Evolutionary conservation across 2,797 vertebrate species (phyloP), one percentile per base, ranked within the genome.

Genomic region (Ctenopoma kingsleyae): DNA sequence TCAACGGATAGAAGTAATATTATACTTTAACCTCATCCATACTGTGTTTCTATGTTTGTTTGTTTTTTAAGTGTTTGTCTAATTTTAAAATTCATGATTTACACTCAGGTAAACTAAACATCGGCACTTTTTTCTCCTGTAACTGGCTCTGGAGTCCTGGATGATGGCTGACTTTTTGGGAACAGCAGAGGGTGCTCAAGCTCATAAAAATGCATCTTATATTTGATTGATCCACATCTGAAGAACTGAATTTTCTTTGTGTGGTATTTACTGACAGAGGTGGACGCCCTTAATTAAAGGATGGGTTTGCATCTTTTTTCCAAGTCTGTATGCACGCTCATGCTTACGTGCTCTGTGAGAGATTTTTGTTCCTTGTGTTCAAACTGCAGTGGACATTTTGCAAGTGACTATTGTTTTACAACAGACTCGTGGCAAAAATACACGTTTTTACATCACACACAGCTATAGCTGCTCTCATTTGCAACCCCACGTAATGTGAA

Each of bases 101-200:
- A 19, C 46, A 61, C 47, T 77, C 73, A 68, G 53, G 55, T 15
- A 38, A 46, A 64, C 13, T 63, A 38, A 57, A 16, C 6, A 30
- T 3, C 0, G 0, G 7, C n/a, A 11, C 3, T 17, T 30, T 71
- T 53, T n/a, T 47, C 35, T 35, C 22, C 20, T 49, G 41, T 20
- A 35, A 10, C 2, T 41, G 38, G 12, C 12, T 13, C 13, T 13
- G 4, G 12, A 40, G 12, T 40, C 2, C 2, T 20, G 30, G 19
- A 7, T 8, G 5, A 17, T 67, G 38, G 17, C 23, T 8, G 15
- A 10, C 10, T 57, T 46, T 43, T 23, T 61, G 6, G 13, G 35
- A 55, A 15, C 86, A 84, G 77, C 84, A 89, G 88, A 74, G 71
- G 85, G 83, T 4, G 81, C 75, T 35, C 5, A 46, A 22, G 66